A percentile compares a stretch with the other conserved stretches of the same genome.
Evolutionary conservation across 2,113 vertebrate species (phyloP).

Genomic region (Zosterops lateralis): DNA sequence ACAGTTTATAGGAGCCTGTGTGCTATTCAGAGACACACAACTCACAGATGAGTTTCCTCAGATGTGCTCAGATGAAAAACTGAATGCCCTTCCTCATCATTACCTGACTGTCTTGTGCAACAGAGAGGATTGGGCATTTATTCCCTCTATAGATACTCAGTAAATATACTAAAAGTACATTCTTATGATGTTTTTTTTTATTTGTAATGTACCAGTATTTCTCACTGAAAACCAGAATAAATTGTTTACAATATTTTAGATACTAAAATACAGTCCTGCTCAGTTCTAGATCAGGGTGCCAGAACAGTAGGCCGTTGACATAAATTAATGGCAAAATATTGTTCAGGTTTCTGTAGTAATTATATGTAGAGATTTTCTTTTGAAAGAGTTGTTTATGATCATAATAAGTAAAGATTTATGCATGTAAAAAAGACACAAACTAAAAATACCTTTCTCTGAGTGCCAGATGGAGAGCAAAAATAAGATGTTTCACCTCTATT

Average conservation of each 20-base stretch:
- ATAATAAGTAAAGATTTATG: not conserved
- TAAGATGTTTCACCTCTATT: not conserved
- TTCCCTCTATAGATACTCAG: not conserved
- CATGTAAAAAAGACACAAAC: not conserved
- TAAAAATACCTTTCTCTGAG: not conserved
- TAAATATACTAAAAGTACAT: not conserved
- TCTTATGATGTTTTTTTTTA: not conserved
- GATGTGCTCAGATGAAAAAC: not conserved
- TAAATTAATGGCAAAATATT: not conserved
- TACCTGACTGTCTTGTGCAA: not conserved
- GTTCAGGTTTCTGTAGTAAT: not conserved
- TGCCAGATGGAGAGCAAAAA: not conserved
- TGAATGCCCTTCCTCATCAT: not conserved
- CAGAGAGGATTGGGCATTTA: not conserved
- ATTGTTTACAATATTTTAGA: not conserved
- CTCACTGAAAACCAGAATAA: not conserved
- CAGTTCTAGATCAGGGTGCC: not conserved
- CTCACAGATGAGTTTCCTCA: not conserved
- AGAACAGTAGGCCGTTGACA: not conserved
- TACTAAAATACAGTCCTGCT: not conserved
- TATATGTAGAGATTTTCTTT: not conserved
- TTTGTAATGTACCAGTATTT: not conserved
- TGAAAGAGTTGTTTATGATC: not conserved
- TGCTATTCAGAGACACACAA: not conserved
- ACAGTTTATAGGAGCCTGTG: not conserved